Base-by-base conservation (phyloP, 2,888 invertebrate species). In the Poecilus cupreus region DNA sequence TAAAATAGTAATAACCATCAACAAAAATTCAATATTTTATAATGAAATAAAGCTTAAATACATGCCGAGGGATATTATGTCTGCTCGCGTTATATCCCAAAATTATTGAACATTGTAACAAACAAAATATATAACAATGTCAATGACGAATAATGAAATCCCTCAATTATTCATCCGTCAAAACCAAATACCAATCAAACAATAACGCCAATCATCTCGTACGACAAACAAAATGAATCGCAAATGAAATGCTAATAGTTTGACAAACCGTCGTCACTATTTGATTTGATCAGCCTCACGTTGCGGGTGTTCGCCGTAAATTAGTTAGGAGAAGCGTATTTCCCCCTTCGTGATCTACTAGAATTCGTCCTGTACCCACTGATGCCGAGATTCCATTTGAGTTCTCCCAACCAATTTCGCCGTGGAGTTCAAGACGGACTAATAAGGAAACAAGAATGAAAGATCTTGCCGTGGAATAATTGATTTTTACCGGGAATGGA, bases 181-280 rank as follows among this genome's bases (percentile, higher is more conserved):
- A 54, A 54, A 54, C 18, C 54, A 54, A 54, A 54, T 54, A 54
- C 54, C 54, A 54, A 54, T 54, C 54, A 20, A 20, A 54, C 4
- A 32, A 8, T 32, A 8, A 32, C 4, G 32, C 8, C 32, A 32
- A 32, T 32, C 32, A 32, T 32, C 8, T 32, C 24, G 60, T 13
- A 26, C 3, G 39, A 37, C 68, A 39, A 68, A 68, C 68, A 68
- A 68, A 68, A 68, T 68, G 68, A 68, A 68, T 39, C 3, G 1
- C 43, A 68, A 68, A 68, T 43, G 68, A 68, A 68, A 68, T 68
- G 68, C 68, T 68, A 68, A 68, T 68, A 68, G 68, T 68, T 68
- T 68, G 39, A 68, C 37, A 68, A 68, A 39, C 39, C 39, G 68
- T 68, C 20, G 68, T 11, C 68, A 39, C 39, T 43, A 37, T 68